Conservation (phyloP, 2,113 vertebrate species). For the Sardina pilchardus region DNA sequence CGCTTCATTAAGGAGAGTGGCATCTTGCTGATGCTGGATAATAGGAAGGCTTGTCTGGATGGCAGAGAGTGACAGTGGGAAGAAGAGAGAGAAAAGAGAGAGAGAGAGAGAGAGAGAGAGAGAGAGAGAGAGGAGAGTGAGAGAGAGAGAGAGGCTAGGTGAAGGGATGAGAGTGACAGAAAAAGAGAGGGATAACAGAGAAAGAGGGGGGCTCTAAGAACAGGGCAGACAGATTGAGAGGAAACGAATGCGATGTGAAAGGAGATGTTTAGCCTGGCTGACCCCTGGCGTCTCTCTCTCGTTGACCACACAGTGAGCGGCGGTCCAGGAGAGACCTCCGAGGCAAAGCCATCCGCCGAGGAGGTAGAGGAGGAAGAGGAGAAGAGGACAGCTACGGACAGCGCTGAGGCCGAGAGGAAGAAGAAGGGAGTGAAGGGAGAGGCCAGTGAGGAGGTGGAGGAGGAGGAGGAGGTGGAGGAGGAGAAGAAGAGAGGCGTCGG, state of each 20-base stretch:
- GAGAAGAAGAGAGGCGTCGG: conserved; percentile 47
- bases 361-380: conserved; percentile 57
- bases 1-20: conserved; percentile 59
- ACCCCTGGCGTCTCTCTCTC: neutral
- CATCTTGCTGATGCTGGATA: conserved; percentile 8
- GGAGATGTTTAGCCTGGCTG: neutral
- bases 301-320: neutral
- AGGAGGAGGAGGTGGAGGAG: conserved; percentile 42
- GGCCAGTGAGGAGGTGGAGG: conserved; percentile 31
- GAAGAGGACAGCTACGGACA: conserved; percentile 26
- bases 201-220: neutral
- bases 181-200: neutral
- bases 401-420: neutral
- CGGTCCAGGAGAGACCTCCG: conserved; percentile 44
- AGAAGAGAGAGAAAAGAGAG: neutral
- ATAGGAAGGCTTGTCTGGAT: conserved; percentile 20
- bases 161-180: conserved; percentile 26
- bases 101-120: neutral
- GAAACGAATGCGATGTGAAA: neutral
- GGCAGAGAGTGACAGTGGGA: conserved; percentile 20
- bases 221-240: neutral
- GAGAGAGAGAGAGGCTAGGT: conserved; percentile 16
- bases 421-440: neutral
- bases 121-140: neutral
- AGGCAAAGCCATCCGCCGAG: conserved; percentile 42